Evolutionary conservation across 2,888 invertebrate genomes (phyloP).

Genomic region (Ormyrus rosae): DNA sequence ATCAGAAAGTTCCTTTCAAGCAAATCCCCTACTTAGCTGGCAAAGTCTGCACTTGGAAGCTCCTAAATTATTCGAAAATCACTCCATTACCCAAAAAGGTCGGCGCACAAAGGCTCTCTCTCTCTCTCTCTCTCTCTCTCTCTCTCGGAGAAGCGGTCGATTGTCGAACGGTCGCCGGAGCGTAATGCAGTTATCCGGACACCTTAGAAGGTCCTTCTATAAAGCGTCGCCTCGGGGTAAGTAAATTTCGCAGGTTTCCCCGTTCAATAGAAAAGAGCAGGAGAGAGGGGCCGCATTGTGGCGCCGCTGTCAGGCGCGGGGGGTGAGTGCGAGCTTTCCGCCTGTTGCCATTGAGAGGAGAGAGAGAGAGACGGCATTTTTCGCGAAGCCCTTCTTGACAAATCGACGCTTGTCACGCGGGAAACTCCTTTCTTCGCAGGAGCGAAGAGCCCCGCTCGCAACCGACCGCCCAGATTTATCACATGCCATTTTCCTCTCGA

Average conservation of each 20-base stretch:
- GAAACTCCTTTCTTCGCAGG: constrained; percentile 68
- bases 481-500: constrained; percentile 65
- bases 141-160: no score
- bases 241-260: constrained; percentile 73
- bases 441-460: constrained; percentile 47
- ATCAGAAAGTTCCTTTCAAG: no score
- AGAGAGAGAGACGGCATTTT: constrained; percentile 63
- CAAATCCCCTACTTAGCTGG: no score
- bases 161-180: constrained; percentile 50
- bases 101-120: no score
- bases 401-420: constrained; percentile 74
- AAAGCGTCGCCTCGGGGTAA: constrained; percentile 64
- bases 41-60: no score
- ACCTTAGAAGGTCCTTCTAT: constrained; percentile 64
- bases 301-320: constrained; percentile 55
- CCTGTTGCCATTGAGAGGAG: constrained; percentile 71
- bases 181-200: constrained; percentile 69
- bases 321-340: constrained; percentile 71
- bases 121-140: no score
- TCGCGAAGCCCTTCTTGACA: constrained; percentile 72
- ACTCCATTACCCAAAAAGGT: neutral
- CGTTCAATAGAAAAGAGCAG: constrained; percentile 25
- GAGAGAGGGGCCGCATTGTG: constrained; percentile 65
- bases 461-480: constrained; percentile 69
- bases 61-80: neutral